These are phyloP conservation scores for Polydrusus tereticollis DNA, from an alignment of 2,888 invertebrate genomes.

Conservation along the genomic window DNA sequence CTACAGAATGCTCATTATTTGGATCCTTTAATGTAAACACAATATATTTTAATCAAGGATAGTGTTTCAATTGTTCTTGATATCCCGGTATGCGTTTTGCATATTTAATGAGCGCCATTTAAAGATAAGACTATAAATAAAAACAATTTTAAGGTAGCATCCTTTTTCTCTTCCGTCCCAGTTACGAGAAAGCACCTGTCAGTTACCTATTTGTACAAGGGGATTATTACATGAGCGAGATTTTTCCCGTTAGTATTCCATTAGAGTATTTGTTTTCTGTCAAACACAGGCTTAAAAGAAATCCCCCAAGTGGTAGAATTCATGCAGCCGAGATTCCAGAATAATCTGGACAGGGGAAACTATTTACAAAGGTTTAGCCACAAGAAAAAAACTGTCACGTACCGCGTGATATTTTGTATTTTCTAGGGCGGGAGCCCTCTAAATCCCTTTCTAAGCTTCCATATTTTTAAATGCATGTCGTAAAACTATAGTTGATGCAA, in stretches of 20 bases:
- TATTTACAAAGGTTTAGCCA: constrained; percentile 2
- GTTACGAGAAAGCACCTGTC: not conserved
- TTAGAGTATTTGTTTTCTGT: constrained; percentile 1
- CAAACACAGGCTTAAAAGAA: constrained; percentile 7
- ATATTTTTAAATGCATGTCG: no score
- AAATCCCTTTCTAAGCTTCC: no score
- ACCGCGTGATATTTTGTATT: not conserved
- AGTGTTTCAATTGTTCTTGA: no score
- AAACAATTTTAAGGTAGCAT: no score
- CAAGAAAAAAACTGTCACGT: constrained; percentile 7
- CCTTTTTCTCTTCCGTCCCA: not conserved
- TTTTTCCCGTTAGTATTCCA: not conserved
- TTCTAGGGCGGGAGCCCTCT: not conserved
- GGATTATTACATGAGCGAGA: not conserved
- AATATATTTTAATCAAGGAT: no score
- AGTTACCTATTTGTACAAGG: not conserved
- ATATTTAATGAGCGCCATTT: no score
- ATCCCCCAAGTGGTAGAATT: not conserved
- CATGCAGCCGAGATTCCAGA: not conserved
- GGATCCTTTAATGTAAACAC: no score
- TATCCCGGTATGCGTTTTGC: no score
- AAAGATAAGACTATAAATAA: no score
- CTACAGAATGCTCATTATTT: no score
- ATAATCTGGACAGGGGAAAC: constrained; percentile 10
- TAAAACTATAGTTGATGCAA: no score